A percentile compares a stretch with the other conserved stretches of the same genome.
Evolutionary conservation across 2,888 invertebrate genomes (phyloP).

Genomic region (Xanthia icteritia): DNA sequence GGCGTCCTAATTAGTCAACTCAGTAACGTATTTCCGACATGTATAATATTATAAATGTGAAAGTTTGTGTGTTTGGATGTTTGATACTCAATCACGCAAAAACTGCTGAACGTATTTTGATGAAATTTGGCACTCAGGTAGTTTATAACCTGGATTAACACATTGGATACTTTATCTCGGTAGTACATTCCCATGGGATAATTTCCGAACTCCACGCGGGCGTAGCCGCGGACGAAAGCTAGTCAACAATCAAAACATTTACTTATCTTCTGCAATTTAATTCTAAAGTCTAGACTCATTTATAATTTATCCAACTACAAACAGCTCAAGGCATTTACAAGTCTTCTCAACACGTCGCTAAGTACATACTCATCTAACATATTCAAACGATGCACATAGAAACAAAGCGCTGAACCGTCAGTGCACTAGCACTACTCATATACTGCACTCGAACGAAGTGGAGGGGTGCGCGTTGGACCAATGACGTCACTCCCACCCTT

Average conservation of each 20-base stretch:
- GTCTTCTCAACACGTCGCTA: conserved; percentile 30
- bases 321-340: conserved; percentile 19
- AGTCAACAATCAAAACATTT: not conserved
- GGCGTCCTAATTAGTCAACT: too few species aligned
- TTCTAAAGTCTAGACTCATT: conserved; percentile 11
- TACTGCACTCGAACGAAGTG: conserved; percentile 60
- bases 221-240: too few species aligned
- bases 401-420: conserved; percentile 57
- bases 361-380: conserved; percentile 53
- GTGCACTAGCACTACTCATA: conserved; percentile 56
- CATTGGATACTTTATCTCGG: too few species aligned
- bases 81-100: too few species aligned
- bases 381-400: conserved; percentile 53
- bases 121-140: too few species aligned
- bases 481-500: conserved; percentile 82
- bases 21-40: too few species aligned
- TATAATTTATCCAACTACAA: not conserved
- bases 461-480: conserved; percentile 86
- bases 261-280: not conserved
- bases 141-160: too few species aligned
- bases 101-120: too few species aligned
- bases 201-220: too few species aligned
- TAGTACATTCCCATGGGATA: too few species aligned
- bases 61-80: too few species aligned
- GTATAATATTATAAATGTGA: too few species aligned